phyloP scores from a whole-genome alignment of 2,797 vertebrate species.

The Pantherophis vulpinus region DNA sequence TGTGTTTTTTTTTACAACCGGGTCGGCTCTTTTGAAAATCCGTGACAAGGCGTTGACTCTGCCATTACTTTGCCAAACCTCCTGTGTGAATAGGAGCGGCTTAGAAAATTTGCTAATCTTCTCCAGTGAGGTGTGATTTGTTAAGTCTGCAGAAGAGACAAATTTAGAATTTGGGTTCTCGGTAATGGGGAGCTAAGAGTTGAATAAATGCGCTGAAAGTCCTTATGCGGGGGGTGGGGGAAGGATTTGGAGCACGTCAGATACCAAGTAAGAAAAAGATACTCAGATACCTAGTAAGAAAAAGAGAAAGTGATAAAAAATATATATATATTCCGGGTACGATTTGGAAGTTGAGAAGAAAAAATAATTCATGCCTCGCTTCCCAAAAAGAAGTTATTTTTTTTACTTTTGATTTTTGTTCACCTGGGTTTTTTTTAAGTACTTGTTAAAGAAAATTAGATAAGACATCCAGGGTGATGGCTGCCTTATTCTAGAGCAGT shows the following conservation, averaged over 20 bases:
- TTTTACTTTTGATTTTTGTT: background rate
- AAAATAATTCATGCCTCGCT: background rate
- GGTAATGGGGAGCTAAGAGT: constrained; percentile 23
- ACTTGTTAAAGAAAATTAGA: background rate
- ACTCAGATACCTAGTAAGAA: background rate
- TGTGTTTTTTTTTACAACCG: background rate
- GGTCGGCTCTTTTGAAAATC: background rate
- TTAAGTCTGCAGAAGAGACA: constrained; percentile 24
- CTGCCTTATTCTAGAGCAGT: background rate
- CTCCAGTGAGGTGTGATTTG: constrained; percentile 20
- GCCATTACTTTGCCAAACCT: constrained; percentile 6
- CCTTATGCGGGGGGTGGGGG: background rate
- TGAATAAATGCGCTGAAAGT: constrained; percentile 26
- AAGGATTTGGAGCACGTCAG: background rate
- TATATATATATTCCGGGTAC: background rate
- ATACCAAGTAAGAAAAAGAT: too few species aligned
- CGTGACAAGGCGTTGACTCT: constrained; percentile 24
- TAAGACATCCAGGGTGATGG: background rate
- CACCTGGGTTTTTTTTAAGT: too few species aligned
- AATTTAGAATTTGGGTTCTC: constrained; percentile 15
- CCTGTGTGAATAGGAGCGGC: background rate
- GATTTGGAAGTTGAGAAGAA: background rate
- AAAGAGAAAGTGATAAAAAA: background rate
- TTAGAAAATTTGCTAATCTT: constrained; percentile 32
- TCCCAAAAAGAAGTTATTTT: background rate